phyloP scores from a whole-genome alignment of 2,797 vertebrate genomes.

The Poeciliopsis infans region DNA sequence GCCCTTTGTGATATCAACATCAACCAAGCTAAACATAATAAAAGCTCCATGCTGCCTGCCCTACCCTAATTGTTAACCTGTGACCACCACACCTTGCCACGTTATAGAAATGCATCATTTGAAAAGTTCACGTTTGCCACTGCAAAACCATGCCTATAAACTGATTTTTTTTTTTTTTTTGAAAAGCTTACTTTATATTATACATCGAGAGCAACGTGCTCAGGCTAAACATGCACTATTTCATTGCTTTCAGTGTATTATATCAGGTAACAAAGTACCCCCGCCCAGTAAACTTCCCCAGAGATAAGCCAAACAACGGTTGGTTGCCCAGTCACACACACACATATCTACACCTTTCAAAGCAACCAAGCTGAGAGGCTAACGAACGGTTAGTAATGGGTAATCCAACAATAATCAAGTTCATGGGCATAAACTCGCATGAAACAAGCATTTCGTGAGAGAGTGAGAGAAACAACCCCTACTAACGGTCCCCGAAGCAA shows the following conservation, averaged over 20 bases:
- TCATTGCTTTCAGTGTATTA: not conserved
- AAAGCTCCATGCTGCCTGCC: not conserved
- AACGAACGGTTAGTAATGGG: conserved; percentile 3
- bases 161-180: not conserved
- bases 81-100: not conserved
- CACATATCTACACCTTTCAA: conserved; percentile 29
- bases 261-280: conserved; percentile 16
- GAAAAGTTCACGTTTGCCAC: not conserved
- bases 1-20: not conserved
- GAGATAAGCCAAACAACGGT: conserved; percentile 46
- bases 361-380: conserved; percentile 23
- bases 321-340: not conserved
- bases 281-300: conserved; percentile 39
- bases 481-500: conserved; percentile 31
- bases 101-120: not conserved
- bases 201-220: not conserved
- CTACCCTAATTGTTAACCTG: not conserved
- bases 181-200: not conserved
- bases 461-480: not conserved
- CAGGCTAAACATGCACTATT: not conserved
- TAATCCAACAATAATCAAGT: not conserved
- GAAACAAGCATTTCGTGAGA: not conserved
- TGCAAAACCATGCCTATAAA: not conserved
- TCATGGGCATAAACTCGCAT: not conserved
- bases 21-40: not conserved